Conservation (phyloP, 2,888 invertebrate genomes). For the Nudaria mundana region DNA sequence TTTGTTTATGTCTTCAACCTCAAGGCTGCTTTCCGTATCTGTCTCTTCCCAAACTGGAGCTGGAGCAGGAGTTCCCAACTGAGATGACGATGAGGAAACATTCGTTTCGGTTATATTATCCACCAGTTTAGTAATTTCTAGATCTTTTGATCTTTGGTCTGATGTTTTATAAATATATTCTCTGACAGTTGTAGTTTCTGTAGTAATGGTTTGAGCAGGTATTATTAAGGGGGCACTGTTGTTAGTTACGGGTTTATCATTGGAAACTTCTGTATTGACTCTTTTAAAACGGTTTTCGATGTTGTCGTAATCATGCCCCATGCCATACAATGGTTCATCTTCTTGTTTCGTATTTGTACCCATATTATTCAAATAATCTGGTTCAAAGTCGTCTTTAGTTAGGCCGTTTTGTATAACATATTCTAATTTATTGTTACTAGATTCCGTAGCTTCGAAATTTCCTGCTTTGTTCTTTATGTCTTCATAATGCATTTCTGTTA, state of each 20-base stretch:
- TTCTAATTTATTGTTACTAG: conserved; percentile 45
- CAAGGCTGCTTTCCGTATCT: conserved; percentile 38
- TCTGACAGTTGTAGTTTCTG: conserved; percentile 60
- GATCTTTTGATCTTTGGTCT: conserved; percentile 29
- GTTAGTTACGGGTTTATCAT: conserved; percentile 8
- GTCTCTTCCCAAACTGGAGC: conserved; percentile 70
- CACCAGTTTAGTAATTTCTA: conserved; percentile 1
- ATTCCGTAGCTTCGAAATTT: conserved; percentile 51
- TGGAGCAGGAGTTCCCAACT: conserved; percentile 35
- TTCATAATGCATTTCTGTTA: conserved; percentile 58
- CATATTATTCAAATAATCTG: conserved; percentile 65
- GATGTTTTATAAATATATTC: conserved; percentile 62
- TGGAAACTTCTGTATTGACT: conserved; percentile 43
- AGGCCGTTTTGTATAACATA: conserved; percentile 49
- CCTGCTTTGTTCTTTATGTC: conserved; percentile 52
- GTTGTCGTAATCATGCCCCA: conserved; percentile 61
- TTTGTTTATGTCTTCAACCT: conserved; percentile 31
- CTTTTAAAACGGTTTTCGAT: conserved; percentile 62
- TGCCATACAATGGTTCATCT: conserved; percentile 56
- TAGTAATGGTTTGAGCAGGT: conserved; percentile 15
- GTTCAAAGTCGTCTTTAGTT: conserved; percentile 64
- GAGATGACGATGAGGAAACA: conserved; percentile 6
- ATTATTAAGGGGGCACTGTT: conserved; percentile 11
- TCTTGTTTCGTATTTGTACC: conserved; percentile 44
- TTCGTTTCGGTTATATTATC: conserved; percentile 11